Evolutionary conservation across 2,113 vertebrate species (phyloP).

Genomic region (Chamaea fasciata): DNA sequence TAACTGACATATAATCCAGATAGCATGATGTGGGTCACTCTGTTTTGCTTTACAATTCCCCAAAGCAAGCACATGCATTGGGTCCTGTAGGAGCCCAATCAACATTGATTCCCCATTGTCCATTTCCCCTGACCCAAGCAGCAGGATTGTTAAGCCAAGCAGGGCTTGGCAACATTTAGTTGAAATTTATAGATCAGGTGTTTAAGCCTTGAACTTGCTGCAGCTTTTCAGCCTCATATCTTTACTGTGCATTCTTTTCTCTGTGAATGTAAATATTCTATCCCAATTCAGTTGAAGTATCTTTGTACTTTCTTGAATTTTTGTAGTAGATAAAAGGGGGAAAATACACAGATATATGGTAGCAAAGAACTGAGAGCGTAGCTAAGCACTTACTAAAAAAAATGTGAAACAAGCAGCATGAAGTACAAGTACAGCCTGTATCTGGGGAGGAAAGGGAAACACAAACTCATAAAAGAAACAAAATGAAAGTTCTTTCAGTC

Average conservation of each 20-base stretch:
- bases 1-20: neutral
- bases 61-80: neutral
- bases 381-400: neutral
- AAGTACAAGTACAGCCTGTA: neutral
- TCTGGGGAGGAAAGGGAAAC: neutral
- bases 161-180: neutral
- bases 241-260: neutral
- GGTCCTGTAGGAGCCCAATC: neutral
- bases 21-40: accelerated
- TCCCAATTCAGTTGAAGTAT: neutral
- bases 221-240: neutral
- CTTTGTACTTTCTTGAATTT: neutral
- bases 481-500: neutral
- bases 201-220: neutral
- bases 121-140: neutral
- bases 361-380: neutral
- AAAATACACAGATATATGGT: neutral
- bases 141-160: neutral
- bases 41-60: neutral
- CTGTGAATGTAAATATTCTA: neutral
- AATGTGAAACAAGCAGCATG: neutral
- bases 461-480: neutral
- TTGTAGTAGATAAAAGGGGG: neutral
- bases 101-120: neutral
- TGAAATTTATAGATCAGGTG: neutral